Conservation (phyloP, 1,140 invertebrate genomes). For the Bathynomus jamesi region DNA sequence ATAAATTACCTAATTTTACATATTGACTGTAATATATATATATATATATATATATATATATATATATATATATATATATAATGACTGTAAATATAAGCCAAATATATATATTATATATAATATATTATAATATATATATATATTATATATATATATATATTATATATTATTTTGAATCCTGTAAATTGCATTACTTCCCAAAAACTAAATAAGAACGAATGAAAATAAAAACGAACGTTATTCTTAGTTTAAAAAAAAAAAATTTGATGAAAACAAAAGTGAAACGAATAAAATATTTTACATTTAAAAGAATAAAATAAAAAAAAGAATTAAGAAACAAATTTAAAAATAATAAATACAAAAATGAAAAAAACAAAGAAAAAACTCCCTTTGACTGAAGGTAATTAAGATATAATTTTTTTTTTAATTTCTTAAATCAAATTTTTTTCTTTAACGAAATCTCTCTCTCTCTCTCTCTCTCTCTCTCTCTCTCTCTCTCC, state of each 20-base stretch:
- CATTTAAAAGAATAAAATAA: background rate
- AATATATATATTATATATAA: too few relatives aligned
- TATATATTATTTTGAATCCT: too few relatives aligned
- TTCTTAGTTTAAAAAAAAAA: background rate
- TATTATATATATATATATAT: too few relatives aligned
- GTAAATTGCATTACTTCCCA: too few relatives aligned
- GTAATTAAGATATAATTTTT: background rate
- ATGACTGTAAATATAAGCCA: too few relatives aligned
- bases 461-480: too few relatives aligned
- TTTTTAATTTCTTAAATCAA: background rate
- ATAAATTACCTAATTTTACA: too few relatives aligned
- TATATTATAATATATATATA: too few relatives aligned
- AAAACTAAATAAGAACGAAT: background rate
- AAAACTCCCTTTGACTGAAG: background rate
- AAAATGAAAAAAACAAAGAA: background rate
- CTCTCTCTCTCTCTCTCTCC: background rate
- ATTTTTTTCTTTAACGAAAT: too few relatives aligned
- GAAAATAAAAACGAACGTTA: background rate
- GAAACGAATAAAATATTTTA: background rate
- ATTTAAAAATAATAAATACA: background rate
- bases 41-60: too few relatives aligned
- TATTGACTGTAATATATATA: too few relatives aligned
- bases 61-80: too few relatives aligned
- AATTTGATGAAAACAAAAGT: background rate
- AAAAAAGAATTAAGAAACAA: background rate